These are phyloP conservation scores for Nylanderia fulva DNA, from an alignment of 1,140 invertebrate species.

Conservation along the genomic window DNA sequence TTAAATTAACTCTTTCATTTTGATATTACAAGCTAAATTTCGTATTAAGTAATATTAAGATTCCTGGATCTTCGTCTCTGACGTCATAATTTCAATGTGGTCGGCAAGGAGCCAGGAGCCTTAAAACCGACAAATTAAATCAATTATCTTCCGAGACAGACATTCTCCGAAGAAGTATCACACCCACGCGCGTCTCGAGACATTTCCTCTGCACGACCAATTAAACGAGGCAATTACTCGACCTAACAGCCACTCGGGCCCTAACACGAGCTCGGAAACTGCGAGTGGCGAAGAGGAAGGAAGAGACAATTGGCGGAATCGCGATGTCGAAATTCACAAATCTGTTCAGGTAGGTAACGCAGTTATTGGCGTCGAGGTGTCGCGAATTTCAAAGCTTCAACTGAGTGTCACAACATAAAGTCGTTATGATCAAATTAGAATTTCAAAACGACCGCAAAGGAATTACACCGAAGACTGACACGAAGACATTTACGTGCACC, in stretches of 20 bases:
- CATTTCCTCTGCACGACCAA: not conserved
- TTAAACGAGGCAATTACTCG: not conserved
- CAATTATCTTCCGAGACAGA: not conserved
- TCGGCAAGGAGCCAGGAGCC: no score
- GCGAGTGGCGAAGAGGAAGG: not conserved
- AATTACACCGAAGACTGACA: slow-evolving; percentile 55
- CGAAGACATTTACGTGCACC: slow-evolving; percentile 70
- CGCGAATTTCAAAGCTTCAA: not conserved
- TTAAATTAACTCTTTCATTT: not conserved
- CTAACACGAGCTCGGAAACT: no score
- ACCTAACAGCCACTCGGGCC: no score
- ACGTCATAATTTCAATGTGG: no score
- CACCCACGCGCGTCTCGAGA: slow-evolving; percentile 3
- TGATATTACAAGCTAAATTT: not conserved
- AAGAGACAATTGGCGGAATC: slow-evolving; percentile 29
- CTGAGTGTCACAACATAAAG: not conserved
- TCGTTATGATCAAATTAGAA: slow-evolving; percentile 22
- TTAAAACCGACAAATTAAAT: slow-evolving; percentile 37
- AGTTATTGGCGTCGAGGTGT: not conserved
- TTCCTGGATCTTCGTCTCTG: no score
- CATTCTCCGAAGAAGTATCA: slow-evolving; percentile 71
- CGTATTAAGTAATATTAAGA: no score
- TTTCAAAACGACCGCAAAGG: not conserved
- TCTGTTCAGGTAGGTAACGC: slow-evolving; percentile 19
- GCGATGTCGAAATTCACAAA: not conserved